Evolutionary conservation across 2,113 vertebrate species (phyloP).

Genomic region (Burhinus oedicnemus): DNA sequence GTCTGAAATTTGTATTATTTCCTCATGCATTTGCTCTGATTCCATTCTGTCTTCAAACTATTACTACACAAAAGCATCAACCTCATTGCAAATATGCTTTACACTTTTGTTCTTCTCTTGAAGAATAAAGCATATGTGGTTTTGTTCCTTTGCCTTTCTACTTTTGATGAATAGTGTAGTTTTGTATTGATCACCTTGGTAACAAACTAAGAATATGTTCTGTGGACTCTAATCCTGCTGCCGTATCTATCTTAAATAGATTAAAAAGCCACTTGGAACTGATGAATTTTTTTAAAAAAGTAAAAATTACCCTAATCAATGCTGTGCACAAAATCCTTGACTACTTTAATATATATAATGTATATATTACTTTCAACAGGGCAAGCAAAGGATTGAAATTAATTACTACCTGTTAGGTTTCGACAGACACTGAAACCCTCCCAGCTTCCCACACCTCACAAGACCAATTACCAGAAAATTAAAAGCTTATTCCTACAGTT

Average conservation of each 20-base stretch:
- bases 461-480: neutral
- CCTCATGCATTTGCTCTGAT: neutral
- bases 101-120: neutral
- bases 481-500: neutral
- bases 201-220: neutral
- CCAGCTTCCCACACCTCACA: neutral
- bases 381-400: neutral
- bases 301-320: neutral
- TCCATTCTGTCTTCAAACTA: neutral
- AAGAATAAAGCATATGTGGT: neutral
- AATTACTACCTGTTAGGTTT: neutral
- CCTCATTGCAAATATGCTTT: neutral
- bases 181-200: neutral
- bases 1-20: neutral
- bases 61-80: neutral
- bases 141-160: neutral
- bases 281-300: neutral
- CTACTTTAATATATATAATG: neutral
- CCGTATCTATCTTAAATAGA: neutral
- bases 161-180: neutral
- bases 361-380: neutral
- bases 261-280: neutral
- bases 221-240: neutral
- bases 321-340: neutral
- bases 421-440: neutral